Evolutionary conservation across 2,797 vertebrate species (phyloP).

Genomic region (Enoplosus armatus): DNA sequence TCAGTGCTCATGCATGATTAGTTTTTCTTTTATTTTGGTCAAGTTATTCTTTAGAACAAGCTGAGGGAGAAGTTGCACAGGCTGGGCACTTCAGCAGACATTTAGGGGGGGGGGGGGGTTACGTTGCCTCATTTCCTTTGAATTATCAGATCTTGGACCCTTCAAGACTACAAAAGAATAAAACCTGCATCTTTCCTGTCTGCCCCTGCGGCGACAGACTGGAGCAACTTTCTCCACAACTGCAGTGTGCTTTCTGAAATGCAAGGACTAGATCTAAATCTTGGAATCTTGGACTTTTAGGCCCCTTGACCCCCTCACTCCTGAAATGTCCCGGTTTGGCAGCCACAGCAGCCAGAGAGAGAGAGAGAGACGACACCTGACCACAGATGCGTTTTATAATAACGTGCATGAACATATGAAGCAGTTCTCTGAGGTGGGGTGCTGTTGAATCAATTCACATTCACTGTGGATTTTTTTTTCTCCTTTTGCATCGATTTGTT

Average conservation of each 20-base stretch:
- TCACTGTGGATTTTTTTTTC: background rate
- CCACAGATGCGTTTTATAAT: conserved; percentile 49
- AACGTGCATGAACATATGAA: conserved; percentile 34
- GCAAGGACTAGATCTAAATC: too few relatives aligned
- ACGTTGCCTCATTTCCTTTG: background rate
- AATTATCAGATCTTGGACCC: background rate
- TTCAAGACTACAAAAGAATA: background rate
- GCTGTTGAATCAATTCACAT: conserved; percentile 34
- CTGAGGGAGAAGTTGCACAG: background rate
- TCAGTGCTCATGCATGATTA: conserved; percentile 30
- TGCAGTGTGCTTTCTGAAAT: conserved; percentile 12
- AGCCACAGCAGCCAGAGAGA: conserved; percentile 25
- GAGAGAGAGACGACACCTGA: conserved; percentile 42
- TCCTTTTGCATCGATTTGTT: conserved; percentile 28
- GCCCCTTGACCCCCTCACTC: conserved; percentile 47
- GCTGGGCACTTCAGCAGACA: conserved; percentile 10
- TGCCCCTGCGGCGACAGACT: background rate
- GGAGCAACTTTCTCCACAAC: conserved; percentile 43
- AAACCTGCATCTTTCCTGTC: conserved; percentile 5
- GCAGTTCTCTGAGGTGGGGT: conserved; percentile 36
- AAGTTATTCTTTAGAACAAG: conserved; percentile 11
- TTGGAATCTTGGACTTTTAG: too few relatives aligned
- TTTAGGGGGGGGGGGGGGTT: background rate
- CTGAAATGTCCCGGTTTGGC: conserved; percentile 54
- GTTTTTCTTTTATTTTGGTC: background rate